Conservation (phyloP, 2,113 vertebrate species). For the Porphyrio hochstetteri region DNA sequence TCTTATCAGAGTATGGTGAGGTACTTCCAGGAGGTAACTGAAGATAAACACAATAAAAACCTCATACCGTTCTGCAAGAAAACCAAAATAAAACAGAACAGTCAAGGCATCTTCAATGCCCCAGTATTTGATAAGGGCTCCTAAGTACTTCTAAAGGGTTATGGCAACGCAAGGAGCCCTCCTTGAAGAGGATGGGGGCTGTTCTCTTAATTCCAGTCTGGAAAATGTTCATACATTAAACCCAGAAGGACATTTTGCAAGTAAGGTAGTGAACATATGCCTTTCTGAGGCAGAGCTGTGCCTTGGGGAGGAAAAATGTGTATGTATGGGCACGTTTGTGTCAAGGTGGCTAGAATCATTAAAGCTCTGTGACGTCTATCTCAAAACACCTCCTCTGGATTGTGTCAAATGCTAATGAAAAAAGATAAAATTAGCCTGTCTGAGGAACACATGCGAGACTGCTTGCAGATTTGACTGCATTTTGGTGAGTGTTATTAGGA, state of each 20-base stretch:
- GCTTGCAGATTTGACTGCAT: not conserved
- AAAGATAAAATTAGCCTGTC: not conserved
- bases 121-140: not conserved
- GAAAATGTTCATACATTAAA: not conserved
- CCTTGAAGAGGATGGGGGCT: not conserved
- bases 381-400: slow-evolving; percentile 9
- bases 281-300: not conserved
- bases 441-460: not conserved
- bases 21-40: not conserved
- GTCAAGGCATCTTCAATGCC: not conserved
- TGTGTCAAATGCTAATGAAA: slow-evolving; percentile 7
- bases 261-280: not conserved
- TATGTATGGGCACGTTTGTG: not conserved
- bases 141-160: not conserved
- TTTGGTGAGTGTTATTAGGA: not conserved
- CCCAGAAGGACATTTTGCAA: not conserved
- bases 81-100: not conserved
- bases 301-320: not conserved
- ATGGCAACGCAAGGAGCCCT: not conserved
- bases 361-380: not conserved
- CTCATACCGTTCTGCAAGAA: not conserved
- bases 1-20: not conserved
- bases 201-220: not conserved
- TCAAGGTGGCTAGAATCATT: not conserved
- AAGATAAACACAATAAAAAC: not conserved